Conservation (phyloP, 1,140 invertebrate genomes). For the Cydia strobilella region DNA sequence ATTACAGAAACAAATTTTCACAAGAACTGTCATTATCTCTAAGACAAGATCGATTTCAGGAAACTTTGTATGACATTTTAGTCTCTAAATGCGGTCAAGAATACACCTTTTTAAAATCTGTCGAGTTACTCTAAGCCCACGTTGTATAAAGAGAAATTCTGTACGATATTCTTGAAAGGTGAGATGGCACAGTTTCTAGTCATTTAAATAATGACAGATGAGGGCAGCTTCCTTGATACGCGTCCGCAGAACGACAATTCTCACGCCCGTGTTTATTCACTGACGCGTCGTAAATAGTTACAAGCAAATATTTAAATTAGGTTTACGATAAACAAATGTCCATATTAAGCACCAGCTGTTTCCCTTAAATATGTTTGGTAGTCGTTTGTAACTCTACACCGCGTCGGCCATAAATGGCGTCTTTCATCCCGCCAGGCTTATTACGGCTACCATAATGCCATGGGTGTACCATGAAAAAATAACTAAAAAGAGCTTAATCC, state of each 20-base stretch:
- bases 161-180: neutral
- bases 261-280: constrained; percentile 41
- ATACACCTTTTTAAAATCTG: too few species aligned
- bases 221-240: constrained; percentile 11
- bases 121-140: too few species aligned
- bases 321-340: constrained; percentile 62
- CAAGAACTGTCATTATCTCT: too few species aligned
- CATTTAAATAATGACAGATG: neutral
- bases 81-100: too few species aligned
- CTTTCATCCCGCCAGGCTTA: constrained; percentile 70
- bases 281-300: constrained; percentile 38
- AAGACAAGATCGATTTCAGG: too few species aligned
- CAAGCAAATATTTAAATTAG: constrained; percentile 60
- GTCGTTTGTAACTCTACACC: constrained; percentile 66
- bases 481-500: constrained; percentile 43
- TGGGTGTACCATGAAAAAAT: constrained; percentile 54
- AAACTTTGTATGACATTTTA: too few species aligned
- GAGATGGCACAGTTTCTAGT: neutral
- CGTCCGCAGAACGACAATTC: constrained; percentile 35
- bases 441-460: constrained; percentile 54
- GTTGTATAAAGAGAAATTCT: neutral
- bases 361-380: constrained; percentile 39
- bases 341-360: constrained; percentile 39
- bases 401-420: constrained; percentile 60
- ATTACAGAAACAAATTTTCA: too few species aligned